These are phyloP conservation scores for Harmothoe impar DNA, from an alignment of 2,888 invertebrate species.

Conservation along the genomic window DNA sequence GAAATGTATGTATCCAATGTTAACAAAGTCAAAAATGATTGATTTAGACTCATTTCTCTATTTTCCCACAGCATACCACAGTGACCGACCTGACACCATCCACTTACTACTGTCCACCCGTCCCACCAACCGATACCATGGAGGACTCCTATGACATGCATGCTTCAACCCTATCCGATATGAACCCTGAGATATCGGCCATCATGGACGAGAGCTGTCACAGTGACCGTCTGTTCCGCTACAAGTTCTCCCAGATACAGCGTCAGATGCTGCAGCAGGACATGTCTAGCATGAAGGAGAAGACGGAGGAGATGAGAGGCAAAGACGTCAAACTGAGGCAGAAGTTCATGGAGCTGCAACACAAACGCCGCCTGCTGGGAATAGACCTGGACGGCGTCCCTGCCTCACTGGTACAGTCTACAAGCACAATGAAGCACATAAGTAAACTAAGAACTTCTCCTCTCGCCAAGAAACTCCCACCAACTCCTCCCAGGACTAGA, in stretches of 20 bases:
- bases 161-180: neutral
- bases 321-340: neutral
- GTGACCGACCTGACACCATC: neutral
- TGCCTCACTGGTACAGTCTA: neutral
- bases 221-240: neutral
- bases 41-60: too few relatives aligned
- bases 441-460: neutral
- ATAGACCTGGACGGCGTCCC: neutral
- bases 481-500: too few relatives aligned
- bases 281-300: neutral
- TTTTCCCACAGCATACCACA: too few relatives aligned
- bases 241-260: neutral
- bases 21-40: too few relatives aligned
- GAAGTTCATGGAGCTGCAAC: neutral
- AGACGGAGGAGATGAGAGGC: slow-evolving; percentile 6
- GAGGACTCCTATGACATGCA: neutral
- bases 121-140: neutral
- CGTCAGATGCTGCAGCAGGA: slow-evolving; percentile 19
- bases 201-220: neutral
- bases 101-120: neutral
- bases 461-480: neutral
- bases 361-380: neutral
- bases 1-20: too few relatives aligned
- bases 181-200: neutral
- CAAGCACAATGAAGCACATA: neutral